Evolutionary conservation across 2,888 invertebrate species (phyloP), one percentile per base, ranked within the genome.

Genomic region (Chymomyza amoena): DNA sequence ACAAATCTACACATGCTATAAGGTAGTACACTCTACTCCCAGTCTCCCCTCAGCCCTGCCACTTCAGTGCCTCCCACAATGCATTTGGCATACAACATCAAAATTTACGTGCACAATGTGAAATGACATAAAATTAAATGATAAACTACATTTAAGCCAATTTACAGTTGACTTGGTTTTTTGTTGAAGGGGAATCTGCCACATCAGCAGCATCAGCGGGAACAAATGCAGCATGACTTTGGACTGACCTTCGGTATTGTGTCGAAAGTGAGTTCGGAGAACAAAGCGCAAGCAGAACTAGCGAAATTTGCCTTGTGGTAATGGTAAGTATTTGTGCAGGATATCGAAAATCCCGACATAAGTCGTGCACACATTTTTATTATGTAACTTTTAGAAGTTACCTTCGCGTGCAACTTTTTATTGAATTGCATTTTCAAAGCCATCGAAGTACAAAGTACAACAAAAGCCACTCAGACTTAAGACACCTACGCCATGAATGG

Each of bases 101-200:
- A 63, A 69, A 65, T 67, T 67, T 69, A 72, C 67, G 76, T 60
- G 72, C 66, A 16, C 57, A 51, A 72, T 60, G 73, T 56, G 66
- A 65, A 75, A 67, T 74, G 64, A 73, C 70, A 77, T 76, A 68
- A 77, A 76, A 76, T 76, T 68, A 77, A 76, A 77, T 76, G 76
- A 76, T 76, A 77, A 73, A 82, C 81, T 80, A 69, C 81, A 70
- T 79, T 84, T 84, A 82, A 85, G 85, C 84, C 83, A 83, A 84
- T 83, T 87, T 77, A 78, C 87, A 82, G 83, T 84, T 82, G 83
- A 87, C 78, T 87, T 81, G 80, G 71, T 78, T 63, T 62, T 63
- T 62, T 45, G 15, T 16, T 45, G 62, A 45, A 64, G 72, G 68
- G 77, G 39, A 60, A 62, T 52, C 16, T 13, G 32, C 32, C 0